Percentiles rank a stretch among this genome's conserved stretches.
These are phyloP conservation scores for Zaprionus lachaisei DNA, from an alignment of 1,140 invertebrate genomes.

Conservation along the genomic window DNA sequence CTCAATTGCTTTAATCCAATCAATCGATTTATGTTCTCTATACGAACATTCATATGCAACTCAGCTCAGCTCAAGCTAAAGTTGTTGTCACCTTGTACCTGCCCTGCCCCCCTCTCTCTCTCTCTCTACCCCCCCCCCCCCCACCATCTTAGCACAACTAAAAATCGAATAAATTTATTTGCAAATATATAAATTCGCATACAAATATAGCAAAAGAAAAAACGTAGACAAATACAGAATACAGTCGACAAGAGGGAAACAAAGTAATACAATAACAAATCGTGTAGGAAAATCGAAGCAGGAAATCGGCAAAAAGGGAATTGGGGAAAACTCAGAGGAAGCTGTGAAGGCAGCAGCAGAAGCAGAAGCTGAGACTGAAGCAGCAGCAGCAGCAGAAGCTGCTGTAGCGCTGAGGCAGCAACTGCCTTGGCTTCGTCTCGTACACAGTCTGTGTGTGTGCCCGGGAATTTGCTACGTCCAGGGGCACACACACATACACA, in stretches of 20 bases:
- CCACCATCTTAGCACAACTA: neutral
- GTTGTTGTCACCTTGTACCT: neutral
- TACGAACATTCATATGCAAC: neutral
- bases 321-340: constrained; percentile 5
- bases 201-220: constrained; percentile 12
- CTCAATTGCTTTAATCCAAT: neutral
- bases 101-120: neutral
- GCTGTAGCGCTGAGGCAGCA: neutral
- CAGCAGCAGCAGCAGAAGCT: neutral
- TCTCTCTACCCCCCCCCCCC: neutral
- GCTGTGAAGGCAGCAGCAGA: neutral
- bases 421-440: constrained; percentile 50
- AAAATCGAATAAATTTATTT: constrained; percentile 46
- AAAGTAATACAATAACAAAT: constrained; percentile 58
- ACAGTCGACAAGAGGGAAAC: constrained; percentile 10
- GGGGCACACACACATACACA: constrained; percentile 34
- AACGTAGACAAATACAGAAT: neutral
- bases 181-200: constrained; percentile 37
- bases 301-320: constrained; percentile 45
- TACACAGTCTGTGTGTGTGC: constrained; percentile 32
- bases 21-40: neutral
- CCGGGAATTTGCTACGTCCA: constrained; percentile 60
- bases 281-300: constrained; percentile 50
- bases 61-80: neutral
- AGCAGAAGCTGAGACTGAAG: neutral